Evolutionary conservation across 2,113 vertebrate genomes (phyloP).

Genomic region (Probosciger aterrimus): DNA sequence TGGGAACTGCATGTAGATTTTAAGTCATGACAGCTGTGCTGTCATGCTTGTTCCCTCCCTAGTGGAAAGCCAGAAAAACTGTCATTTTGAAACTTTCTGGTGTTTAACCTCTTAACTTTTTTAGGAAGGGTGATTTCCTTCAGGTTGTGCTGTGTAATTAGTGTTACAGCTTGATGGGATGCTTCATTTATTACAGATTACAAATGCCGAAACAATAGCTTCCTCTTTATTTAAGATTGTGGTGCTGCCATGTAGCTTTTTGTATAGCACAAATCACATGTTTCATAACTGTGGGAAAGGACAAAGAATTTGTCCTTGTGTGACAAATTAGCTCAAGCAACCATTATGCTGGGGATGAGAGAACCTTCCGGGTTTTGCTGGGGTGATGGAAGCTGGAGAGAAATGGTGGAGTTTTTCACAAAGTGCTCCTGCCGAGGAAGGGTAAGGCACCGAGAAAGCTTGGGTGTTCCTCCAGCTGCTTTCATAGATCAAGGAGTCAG

Average conservation of each 20-base stretch:
- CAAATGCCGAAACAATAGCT: neutral
- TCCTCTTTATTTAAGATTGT: neutral
- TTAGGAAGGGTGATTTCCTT: neutral
- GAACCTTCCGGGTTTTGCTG: neutral
- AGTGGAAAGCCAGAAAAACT: neutral
- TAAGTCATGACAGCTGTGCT: neutral
- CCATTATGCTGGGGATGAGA: neutral
- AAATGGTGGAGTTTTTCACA: neutral
- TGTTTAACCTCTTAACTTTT: neutral
- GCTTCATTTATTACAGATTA: fast-evolving
- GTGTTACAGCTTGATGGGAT: neutral
- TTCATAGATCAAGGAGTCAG: neutral
- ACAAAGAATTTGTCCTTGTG: neutral
- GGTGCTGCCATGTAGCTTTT: neutral
- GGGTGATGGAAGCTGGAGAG: neutral
- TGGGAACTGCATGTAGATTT: neutral
- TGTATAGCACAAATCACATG: neutral
- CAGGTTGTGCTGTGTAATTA: neutral
- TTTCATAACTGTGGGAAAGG: constrained; percentile 5
- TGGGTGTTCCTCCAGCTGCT: constrained; percentile 35
- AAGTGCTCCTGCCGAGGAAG: neutral
- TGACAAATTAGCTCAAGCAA: neutral
- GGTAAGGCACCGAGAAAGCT: neutral
- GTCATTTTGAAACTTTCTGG: neutral
- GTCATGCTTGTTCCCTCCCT: neutral